These are phyloP conservation scores for Papilio machaon DNA, from an alignment of 1,140 invertebrate genomes.

Conservation along the genomic window DNA sequence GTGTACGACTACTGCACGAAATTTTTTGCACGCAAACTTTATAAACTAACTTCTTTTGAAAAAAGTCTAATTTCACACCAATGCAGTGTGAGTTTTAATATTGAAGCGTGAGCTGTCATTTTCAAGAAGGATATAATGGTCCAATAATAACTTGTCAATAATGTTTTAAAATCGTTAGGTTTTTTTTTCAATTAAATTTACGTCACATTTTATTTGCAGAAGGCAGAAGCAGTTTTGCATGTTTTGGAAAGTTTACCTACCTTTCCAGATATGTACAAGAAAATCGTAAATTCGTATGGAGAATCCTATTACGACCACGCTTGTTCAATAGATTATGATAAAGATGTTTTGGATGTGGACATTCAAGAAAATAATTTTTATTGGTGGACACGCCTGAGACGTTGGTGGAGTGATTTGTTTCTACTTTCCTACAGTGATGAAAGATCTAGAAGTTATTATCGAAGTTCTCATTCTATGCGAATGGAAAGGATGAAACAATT, in stretches of 20 bases:
- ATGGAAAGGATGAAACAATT: conserved; percentile 52
- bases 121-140: no score
- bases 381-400: conserved; percentile 30
- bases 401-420: conserved; percentile 55
- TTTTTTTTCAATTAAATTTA: background rate
- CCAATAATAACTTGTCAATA: background rate
- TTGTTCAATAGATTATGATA: conserved; percentile 47
- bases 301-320: conserved; percentile 53
- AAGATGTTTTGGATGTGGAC: conserved; percentile 54
- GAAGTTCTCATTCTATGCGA: conserved; percentile 52
- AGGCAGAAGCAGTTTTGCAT: no score
- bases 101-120: no score
- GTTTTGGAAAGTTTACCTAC: background rate
- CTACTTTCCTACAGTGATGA: conserved; percentile 46
- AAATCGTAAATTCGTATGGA: conserved; percentile 43
- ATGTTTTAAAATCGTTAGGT: no score
- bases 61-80: no score
- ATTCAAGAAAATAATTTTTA: conserved; percentile 42
- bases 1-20: no score
- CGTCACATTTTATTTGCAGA: background rate
- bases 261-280: conserved; percentile 18
- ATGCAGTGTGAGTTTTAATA: no score
- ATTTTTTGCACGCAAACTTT: no score
- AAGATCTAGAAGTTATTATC: conserved; percentile 47
- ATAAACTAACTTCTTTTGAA: no score